Evolutionary conservation across 2,888 invertebrate species (phyloP).

Genomic region (Lasioglossum lativentre): DNA sequence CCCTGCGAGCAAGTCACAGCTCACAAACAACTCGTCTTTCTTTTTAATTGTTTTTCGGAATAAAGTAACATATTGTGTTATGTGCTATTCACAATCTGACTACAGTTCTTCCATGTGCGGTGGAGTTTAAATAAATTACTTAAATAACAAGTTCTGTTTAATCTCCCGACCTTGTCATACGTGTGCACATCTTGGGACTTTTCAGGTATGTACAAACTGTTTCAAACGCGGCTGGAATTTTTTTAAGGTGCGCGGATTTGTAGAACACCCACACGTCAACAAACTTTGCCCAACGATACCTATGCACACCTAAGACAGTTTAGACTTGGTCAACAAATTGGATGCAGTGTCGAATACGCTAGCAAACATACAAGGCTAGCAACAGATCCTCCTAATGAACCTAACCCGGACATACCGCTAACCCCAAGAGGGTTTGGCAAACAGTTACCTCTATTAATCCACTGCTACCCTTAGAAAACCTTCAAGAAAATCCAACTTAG

Average conservation of each 20-base stretch:
- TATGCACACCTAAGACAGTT: neutral
- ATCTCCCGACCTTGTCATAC: too few relatives aligned
- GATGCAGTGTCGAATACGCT: neutral
- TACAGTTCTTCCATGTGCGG: too few relatives aligned
- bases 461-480: neutral
- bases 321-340: neutral
- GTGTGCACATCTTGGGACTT: neutral
- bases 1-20: too few relatives aligned
- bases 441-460: neutral
- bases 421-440: neutral
- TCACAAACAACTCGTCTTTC: too few relatives aligned
- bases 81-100: too few relatives aligned
- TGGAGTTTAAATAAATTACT: too few relatives aligned
- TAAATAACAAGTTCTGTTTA: too few relatives aligned
- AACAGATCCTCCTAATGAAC: neutral
- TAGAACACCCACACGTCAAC: too few relatives aligned
- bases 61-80: too few relatives aligned
- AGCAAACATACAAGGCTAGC: neutral
- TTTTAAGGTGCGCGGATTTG: too few relatives aligned
- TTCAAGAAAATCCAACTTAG: neutral
- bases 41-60: too few relatives aligned
- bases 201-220: neutral
- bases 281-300: neutral
- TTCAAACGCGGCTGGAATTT: neutral
- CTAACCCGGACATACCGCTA: neutral